Evolutionary conservation across 2,888 invertebrate species (phyloP), one percentile per base, ranked within the genome.

Genomic region (Phengaris arion): DNA sequence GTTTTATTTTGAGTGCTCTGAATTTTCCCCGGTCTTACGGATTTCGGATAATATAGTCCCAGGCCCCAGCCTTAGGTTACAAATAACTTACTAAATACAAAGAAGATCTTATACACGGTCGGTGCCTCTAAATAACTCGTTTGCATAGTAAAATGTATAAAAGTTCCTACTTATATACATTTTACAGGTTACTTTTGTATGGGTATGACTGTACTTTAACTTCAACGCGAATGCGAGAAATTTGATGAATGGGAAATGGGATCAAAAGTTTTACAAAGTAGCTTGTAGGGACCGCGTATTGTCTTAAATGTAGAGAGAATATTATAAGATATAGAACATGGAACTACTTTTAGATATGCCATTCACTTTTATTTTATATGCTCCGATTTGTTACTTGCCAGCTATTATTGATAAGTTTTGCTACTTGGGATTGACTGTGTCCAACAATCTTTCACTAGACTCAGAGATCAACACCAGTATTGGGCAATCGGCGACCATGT

Each of bases 201-300:
- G 15, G 15, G 8, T 8, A n/a, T n/a, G 57, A 57, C 57, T 57
- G 57, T 57, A 22, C 59, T 22, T 59, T 9, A 59, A 22, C 59
- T 22, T 59, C 59, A 48, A 48, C 59, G 9, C 59, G 22, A 69
- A 48, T n/a, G 15, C 7, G 64, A 35, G 46, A 48, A 48, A 46
- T 48, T n/a, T 69, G 69, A 69, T 69, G 69, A 69, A 69, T 69
- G 69, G 48, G n/a, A 48, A 69, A 69, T 69, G 48, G 48, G 15
- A 69, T 48, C 15, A 13, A 69, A 48, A 69, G 69, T 69, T 69
- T 2, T n/a, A n/a, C 48, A 59, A 69, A 69, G 69, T 48, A 48
- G 45, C 15, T 69, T 69, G 46, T 35, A 48, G 46, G 46, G 48
- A 69, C 69, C 69, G 69, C 48, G 46, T 48, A 69, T 46, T 48